These are phyloP conservation scores for Peromyscus eremicus DNA, from an alignment of 2,797 vertebrate genomes.

Conservation along the genomic window DNA sequence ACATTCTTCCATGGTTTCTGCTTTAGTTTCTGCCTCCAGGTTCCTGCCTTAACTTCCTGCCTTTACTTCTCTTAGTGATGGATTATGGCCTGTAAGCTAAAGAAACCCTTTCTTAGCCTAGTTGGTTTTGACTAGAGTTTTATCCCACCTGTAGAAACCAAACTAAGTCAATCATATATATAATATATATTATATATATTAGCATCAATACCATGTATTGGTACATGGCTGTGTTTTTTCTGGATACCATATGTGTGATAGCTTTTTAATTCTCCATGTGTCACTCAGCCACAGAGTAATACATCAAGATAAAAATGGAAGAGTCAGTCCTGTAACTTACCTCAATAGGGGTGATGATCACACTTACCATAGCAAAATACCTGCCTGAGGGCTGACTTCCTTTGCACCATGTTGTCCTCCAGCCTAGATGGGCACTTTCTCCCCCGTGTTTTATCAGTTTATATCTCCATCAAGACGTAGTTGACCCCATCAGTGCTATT, in stretches of 20 bases:
- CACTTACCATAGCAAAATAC: conserved; percentile 37
- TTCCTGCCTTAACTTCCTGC: background rate
- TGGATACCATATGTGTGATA: background rate
- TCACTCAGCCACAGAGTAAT: background rate
- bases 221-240: background rate
- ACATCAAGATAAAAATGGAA: conserved; percentile 27
- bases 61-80: background rate
- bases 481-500: background rate
- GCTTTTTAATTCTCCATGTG: background rate
- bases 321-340: background rate
- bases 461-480: conserved; percentile 8
- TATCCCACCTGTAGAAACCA: background rate
- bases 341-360: background rate
- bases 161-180: background rate
- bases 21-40: background rate
- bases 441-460: background rate
- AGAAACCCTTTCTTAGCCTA: background rate
- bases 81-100: background rate
- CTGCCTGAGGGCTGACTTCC: background rate
- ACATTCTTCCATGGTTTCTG: background rate
- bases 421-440: background rate
- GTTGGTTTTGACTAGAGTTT: background rate
- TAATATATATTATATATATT: too few relatives aligned
- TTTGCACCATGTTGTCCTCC: background rate
- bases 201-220: background rate